Conservation (phyloP, 2,888 invertebrate genomes). For the Pandemis heparana region DNA sequence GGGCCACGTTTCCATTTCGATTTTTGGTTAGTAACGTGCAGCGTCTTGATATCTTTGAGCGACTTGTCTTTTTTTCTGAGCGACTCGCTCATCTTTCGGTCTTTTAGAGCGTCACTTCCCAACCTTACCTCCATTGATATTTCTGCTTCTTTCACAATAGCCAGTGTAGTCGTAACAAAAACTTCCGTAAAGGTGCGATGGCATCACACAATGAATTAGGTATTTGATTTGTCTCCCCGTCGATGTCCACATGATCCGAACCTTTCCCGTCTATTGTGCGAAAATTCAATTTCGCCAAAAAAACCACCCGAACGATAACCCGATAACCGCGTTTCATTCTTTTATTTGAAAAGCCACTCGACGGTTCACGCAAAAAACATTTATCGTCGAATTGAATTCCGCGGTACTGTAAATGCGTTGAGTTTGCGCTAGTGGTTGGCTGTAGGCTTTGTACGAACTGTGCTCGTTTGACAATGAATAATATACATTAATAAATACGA, state of each 20-base stretch:
- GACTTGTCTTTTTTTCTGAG: too few relatives aligned
- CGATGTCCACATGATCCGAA: slow-evolving; percentile 23
- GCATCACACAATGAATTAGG: background rate
- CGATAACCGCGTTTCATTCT: slow-evolving; percentile 50
- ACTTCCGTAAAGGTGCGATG: background rate
- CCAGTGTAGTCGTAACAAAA: too few relatives aligned
- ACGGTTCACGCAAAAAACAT: slow-evolving; percentile 51
- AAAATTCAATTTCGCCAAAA: slow-evolving; percentile 45
- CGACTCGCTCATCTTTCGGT: too few relatives aligned
- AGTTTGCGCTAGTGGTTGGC: slow-evolving; percentile 14
- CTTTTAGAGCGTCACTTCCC: too few relatives aligned
- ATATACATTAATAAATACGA: too few relatives aligned
- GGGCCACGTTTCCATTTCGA: too few relatives aligned
- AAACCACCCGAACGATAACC: slow-evolving; percentile 46
- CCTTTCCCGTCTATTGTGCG: slow-evolving; percentile 24
- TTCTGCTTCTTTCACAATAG: too few relatives aligned
- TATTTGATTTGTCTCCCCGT: slow-evolving; percentile 3
- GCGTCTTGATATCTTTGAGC: too few relatives aligned
- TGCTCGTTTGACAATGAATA: background rate
- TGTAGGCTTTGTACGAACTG: background rate
- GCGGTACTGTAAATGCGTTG: slow-evolving; percentile 23
- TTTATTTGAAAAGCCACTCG: slow-evolving; percentile 51
- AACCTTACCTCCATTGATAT: too few relatives aligned
- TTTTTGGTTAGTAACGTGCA: too few relatives aligned
- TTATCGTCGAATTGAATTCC: slow-evolving; percentile 60